These are phyloP conservation scores for Tautogolabrus adspersus DNA, from an alignment of 2,113 vertebrate genomes.

Conservation along the genomic window DNA sequence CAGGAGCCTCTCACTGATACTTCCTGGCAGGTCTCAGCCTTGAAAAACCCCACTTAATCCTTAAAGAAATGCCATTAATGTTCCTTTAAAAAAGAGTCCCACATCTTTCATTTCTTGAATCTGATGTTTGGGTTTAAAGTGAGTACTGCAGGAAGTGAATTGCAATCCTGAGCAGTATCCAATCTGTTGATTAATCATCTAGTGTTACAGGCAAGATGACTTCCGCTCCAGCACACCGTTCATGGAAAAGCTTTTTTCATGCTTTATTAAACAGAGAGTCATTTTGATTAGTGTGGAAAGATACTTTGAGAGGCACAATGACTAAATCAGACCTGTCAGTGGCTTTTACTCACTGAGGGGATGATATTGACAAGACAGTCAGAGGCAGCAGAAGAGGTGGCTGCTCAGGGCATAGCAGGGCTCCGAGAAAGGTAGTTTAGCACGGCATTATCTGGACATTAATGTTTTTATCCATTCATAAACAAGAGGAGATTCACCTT, in stretches of 20 bases:
- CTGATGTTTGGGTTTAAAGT: constrained; percentile 72
- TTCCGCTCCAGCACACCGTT: constrained; percentile 92
- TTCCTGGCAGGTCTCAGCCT: constrained; percentile 72
- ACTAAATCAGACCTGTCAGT: constrained; percentile 90
- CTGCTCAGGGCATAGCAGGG: constrained; percentile 18
- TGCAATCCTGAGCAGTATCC: constrained; percentile 82
- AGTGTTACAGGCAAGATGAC: constrained; percentile 84
- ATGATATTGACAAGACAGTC: constrained; percentile 81
- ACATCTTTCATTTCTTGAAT: constrained; percentile 11
- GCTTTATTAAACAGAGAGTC: constrained; percentile 99
- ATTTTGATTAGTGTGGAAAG: constrained; percentile 97
- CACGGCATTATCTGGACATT: not conserved
- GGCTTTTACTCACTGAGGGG: constrained; percentile 84
- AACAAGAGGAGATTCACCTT: not conserved
- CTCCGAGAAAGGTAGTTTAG: constrained; percentile 7
- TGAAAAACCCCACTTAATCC: constrained; percentile 31
- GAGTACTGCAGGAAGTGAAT: constrained; percentile 74
- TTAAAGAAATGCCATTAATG: constrained; percentile 42
- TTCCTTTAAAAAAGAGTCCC: constrained; percentile 13
- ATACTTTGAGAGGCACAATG: constrained; percentile 94
- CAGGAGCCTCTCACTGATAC: constrained; percentile 65
- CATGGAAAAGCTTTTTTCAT: constrained; percentile 97
- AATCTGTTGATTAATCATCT: constrained; percentile 92
- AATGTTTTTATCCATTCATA: not conserved
- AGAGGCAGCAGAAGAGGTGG: constrained; percentile 34